Evolutionary conservation across 2,888 invertebrate species (phyloP).

Genomic region (Gastrophysa polygoni): DNA sequence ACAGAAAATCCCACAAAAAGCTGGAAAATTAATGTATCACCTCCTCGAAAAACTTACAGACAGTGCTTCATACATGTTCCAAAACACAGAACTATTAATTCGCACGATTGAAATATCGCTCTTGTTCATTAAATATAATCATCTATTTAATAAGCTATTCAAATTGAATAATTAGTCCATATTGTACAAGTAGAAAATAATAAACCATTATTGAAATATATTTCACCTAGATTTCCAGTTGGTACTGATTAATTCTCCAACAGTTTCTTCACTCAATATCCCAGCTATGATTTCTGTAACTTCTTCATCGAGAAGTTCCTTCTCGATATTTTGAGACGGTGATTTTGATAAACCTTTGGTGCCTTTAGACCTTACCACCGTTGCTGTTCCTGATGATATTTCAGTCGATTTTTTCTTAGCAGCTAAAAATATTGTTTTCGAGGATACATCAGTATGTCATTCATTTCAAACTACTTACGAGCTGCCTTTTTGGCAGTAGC

Average conservation of each 20-base stretch:
- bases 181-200: too few relatives aligned
- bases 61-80: too few relatives aligned
- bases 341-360: conserved; percentile 34
- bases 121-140: too few relatives aligned
- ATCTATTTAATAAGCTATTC: too few relatives aligned
- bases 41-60: too few relatives aligned
- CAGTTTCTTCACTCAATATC: conserved; percentile 67
- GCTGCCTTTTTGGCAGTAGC: conserved; percentile 50
- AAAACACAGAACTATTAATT: too few relatives aligned
- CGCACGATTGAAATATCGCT: too few relatives aligned
- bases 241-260: conserved; percentile 70
- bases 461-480: conserved; percentile 14
- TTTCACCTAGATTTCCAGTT: conserved; percentile 79
- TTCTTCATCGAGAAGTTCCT: conserved; percentile 77
- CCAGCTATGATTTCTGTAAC: conserved; percentile 75
- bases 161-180: too few relatives aligned
- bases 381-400: conserved; percentile 44
- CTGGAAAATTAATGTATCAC: too few relatives aligned
- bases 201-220: too few relatives aligned
- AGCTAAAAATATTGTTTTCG: conserved; percentile 7
- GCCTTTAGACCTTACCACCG: conserved; percentile 46
- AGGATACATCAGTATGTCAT: not conserved
- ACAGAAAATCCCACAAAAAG: too few relatives aligned
- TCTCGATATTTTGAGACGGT: conserved; percentile 60
- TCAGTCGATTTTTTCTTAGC: conserved; percentile 43